Evolutionary conservation across 1,140 invertebrate genomes (phyloP), one percentile per base, ranked within the genome.

Genomic region (Magallana ariakensis): DNA sequence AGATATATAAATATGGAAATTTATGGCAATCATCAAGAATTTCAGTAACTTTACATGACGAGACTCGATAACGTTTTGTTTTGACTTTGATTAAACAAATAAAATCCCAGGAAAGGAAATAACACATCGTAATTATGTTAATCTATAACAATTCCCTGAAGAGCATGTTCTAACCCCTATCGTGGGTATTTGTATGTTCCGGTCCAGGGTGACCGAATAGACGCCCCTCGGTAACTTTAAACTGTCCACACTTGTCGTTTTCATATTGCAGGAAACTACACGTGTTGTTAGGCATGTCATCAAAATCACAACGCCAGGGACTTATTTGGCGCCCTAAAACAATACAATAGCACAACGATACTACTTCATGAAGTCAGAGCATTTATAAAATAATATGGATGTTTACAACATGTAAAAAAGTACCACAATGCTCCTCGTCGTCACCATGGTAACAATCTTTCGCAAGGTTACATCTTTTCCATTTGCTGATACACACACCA

Each of bases 401-500:
- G 33, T 46, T 46, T 46, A 5, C 33, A 33, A 33, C 7, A 6
- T 60, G 11, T 60, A n/a, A 60, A 26, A 33, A 75, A 22, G 33
- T 75, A 75, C 66, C 66, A 75, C 66, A 75, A 26, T 75, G 9
- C 66, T 33, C 22, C 22, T 75, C 66, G 66, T 75, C 66, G 22
- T 75, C 66, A 8, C 66, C 66, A 75, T 75, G 66, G 66, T 13
- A 75, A 10, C 66, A 75, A 10, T 75, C 66, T 33, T 75, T 75
- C 15, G 66, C 66, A 33, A 75, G 22, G 66, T 75, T 75, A 75
- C 66, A 75, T 75, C 66, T 75, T 75, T 75, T 75, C 66, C 66
- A 75, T 26, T 75, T 75, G 4, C 33, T 26, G 8, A 75, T 26
- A 75, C 66, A 75, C 11, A 75, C 66, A 33, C 66, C 66, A 75